Evolutionary conservation across 1,140 invertebrate species (phyloP), one percentile per base, ranked within the genome.

Genomic region (Sinella curviseta): DNA sequence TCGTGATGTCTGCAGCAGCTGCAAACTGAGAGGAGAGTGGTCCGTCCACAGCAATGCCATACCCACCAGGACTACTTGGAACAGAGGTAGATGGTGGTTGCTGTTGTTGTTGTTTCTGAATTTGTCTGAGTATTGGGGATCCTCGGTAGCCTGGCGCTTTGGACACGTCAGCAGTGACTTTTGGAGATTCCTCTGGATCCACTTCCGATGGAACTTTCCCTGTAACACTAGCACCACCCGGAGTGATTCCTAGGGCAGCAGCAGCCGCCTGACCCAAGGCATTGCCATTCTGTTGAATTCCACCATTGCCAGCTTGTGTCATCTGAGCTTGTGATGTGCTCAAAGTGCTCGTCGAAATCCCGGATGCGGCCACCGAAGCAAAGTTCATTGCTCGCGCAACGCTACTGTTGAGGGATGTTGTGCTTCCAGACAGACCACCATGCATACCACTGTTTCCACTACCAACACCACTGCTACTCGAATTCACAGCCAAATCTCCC

Each of bases 121-220:
- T 60, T 77, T 82, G 76, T 35, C 78, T 67, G n/a, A 80, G 55
- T 16, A 84, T 78, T 12, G 93, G 92, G 0, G 93, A 93, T 8
- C 91, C 90, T 84, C 93, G 89, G 85, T 94, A 95, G 16, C 94
- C 94, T 0, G 93, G 93, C 30, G 94, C 93, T 87, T 94, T 94
- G 0, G 93, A 91, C 12, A 92, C 92, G 87, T 94, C 93, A 1
- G 92, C 24, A 36, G 39, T 73, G 48, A 26, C 77, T 48, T 76
- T 77, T 73, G 36, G 77, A 77, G 31, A 74, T 12, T 75, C 35
- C 2, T n/a, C 36, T 1, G 26, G 12, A 30, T 75, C 74, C 31
- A 74, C 70, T 12, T 30, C 26, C 17, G 16, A 12, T 16, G 30
- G 17, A 14, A 39, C 39, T 75, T 75, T 75, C 3, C 74, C 34